A percentile compares a stretch with the other conserved stretches of the same genome.
These are phyloP conservation scores for Heliocidaris tuberculata DNA, from an alignment of 35 echinoderm and acorn worm species.

Conservation along the genomic window DNA sequence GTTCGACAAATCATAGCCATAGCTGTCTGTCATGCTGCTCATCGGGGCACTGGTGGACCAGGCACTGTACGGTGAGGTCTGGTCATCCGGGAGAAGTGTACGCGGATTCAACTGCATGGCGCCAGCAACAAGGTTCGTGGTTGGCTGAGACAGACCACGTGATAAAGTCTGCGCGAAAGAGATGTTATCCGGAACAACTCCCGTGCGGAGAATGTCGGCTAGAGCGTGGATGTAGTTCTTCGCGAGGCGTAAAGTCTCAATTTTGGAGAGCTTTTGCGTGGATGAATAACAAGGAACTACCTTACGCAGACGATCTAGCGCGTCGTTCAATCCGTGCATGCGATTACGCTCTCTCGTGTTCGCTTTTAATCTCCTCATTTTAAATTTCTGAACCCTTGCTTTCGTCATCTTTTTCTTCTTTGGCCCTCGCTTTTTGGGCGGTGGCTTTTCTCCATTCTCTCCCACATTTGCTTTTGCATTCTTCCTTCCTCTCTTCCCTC, in stretches of 20 bases:
- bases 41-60: conserved; percentile 55
- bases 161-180: conserved; percentile 93
- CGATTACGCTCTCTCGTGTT: conserved; percentile 91
- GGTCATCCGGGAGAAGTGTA: conserved; percentile 83
- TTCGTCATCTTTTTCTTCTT: conserved; percentile 99
- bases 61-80: conserved; percentile 53
- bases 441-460: conserved; percentile 75
- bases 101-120: conserved; percentile 97
- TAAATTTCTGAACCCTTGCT: conserved; percentile 84
- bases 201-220: conserved; percentile 84
- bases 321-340: conserved; percentile 95
- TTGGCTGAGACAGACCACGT: conserved; percentile 83
- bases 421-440: conserved; percentile 90
- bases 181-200: conserved; percentile 85
- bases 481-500: conserved; percentile 22
- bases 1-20: conserved; percentile 53
- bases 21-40: conserved; percentile 38
- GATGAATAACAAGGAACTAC: conserved; percentile 96
- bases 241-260: conserved; percentile 86
- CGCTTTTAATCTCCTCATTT: conserved; percentile 79
- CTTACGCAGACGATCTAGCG: conserved; percentile 78
- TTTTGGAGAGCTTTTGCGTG: conserved; percentile 96
- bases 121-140: conserved; percentile 92
- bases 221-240: conserved; percentile 97
- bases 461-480: neutral